Conservation (phyloP, 2,888 invertebrate genomes). For the Petrophora chlorosata region DNA sequence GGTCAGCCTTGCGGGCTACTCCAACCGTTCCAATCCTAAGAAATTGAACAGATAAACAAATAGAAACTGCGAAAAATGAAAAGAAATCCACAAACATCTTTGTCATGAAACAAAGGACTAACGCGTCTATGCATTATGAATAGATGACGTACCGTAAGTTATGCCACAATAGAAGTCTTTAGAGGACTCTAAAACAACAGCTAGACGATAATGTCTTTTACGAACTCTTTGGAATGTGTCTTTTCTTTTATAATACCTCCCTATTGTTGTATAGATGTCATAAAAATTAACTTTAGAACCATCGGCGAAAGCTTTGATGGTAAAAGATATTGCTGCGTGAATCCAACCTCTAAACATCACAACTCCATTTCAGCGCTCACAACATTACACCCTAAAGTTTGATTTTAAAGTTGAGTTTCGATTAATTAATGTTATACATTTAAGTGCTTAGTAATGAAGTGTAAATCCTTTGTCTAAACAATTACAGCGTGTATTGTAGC, state of each 20-base stretch:
- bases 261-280: constrained; percentile 71
- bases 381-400: constrained; percentile 15
- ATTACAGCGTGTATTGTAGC: constrained; percentile 78
- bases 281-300: constrained; percentile 77
- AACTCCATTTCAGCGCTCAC: constrained; percentile 23
- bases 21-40: constrained; percentile 34
- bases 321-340: constrained; percentile 58
- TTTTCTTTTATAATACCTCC: constrained; percentile 67
- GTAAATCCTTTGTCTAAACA: constrained; percentile 76
- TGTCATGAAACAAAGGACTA: constrained; percentile 30
- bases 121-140: constrained; percentile 28
- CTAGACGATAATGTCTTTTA: constrained; percentile 54
- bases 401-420: background rate
- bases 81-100: constrained; percentile 35
- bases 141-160: constrained; percentile 16
- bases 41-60: constrained; percentile 31
- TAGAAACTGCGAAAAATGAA: constrained; percentile 29
- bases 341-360: constrained; percentile 27
- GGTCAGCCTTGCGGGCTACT: constrained; percentile 36
- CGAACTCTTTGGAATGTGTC: constrained; percentile 61
- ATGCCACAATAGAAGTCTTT: constrained; percentile 26
- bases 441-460: constrained; percentile 36
- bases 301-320: constrained; percentile 78
- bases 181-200: constrained; percentile 44
- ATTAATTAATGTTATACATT: constrained; percentile 16